Percentiles rank a stretch among this genome's conserved stretches.
Conservation (phyloP, 2,113 vertebrate genomes). For the Platysternon megacephalum region DNA sequence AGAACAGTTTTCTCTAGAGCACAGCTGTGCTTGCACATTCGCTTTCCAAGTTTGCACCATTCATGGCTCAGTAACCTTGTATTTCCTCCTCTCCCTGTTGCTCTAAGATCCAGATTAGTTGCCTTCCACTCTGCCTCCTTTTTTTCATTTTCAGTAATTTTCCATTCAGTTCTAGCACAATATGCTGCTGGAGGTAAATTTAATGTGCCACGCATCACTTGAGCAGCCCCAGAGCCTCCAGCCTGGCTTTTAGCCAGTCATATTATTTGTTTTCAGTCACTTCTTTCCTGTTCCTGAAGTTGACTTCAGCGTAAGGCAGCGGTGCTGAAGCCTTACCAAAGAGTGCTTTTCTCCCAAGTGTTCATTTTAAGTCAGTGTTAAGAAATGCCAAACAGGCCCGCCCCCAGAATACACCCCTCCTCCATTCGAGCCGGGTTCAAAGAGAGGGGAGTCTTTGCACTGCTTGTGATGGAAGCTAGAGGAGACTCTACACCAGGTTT, state of each 20-base stretch:
- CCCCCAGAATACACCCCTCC: not conserved
- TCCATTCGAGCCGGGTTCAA: rapidly evolving
- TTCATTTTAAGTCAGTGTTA: rapidly evolving
- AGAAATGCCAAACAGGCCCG: rapidly evolving
- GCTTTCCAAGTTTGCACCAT: rapidly evolving
- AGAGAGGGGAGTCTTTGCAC: constrained; percentile 2
- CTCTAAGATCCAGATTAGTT: rapidly evolving
- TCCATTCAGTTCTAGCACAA: rapidly evolving
- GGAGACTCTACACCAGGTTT: not conserved
- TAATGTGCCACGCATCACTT: not conserved
- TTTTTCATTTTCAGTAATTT: not conserved
- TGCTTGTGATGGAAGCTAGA: not conserved
- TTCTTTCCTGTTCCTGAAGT: rapidly evolving
- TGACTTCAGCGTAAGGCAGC: rapidly evolving
- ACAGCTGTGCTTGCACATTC: not conserved
- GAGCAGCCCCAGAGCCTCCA: rapidly evolving
- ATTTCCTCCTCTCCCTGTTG: not conserved
- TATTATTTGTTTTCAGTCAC: not conserved
- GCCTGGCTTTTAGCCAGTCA: not conserved
- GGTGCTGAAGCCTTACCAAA: rapidly evolving
- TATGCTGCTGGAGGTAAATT: not conserved
- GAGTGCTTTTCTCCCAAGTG: not conserved
- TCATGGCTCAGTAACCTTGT: not conserved
- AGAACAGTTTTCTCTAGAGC: not conserved
- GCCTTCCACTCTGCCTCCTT: not conserved